Percentiles rank a stretch among this genome's conserved stretches.
Conservation (phyloP, 2,113 vertebrate genomes). For the Rallus limicola region DNA sequence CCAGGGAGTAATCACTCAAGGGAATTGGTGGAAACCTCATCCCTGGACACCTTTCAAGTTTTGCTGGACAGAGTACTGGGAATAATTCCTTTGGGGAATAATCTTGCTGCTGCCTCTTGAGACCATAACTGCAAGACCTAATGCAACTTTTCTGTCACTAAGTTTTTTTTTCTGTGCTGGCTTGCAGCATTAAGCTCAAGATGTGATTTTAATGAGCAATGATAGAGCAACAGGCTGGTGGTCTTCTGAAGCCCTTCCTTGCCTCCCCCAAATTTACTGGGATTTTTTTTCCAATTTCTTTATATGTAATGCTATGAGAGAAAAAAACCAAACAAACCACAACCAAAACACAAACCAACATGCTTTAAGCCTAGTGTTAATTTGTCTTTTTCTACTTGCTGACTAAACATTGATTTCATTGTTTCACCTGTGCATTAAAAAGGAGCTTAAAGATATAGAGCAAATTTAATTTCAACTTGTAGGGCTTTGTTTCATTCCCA, state of each 20-base stretch:
- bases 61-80: background rate
- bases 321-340: background rate
- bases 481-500: background rate
- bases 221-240: background rate
- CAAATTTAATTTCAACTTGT: background rate
- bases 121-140: background rate
- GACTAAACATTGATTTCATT: slow-evolving; percentile 19
- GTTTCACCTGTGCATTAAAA: slow-evolving; percentile 5
- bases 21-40: slow-evolving; percentile 35
- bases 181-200: background rate
- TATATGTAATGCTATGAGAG: background rate
- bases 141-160: background rate
- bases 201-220: background rate
- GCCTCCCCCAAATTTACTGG: accelerated
- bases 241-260: background rate
- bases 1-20: slow-evolving; percentile 31
- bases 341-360: too few species aligned
- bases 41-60: slow-evolving; percentile 35
- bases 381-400: background rate
- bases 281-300: background rate
- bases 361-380: background rate
- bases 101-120: background rate
- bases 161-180: background rate
- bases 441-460: background rate
- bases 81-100: background rate